Conservation (phyloP, 2,888 invertebrate genomes). For the Hyalella azteca region DNA sequence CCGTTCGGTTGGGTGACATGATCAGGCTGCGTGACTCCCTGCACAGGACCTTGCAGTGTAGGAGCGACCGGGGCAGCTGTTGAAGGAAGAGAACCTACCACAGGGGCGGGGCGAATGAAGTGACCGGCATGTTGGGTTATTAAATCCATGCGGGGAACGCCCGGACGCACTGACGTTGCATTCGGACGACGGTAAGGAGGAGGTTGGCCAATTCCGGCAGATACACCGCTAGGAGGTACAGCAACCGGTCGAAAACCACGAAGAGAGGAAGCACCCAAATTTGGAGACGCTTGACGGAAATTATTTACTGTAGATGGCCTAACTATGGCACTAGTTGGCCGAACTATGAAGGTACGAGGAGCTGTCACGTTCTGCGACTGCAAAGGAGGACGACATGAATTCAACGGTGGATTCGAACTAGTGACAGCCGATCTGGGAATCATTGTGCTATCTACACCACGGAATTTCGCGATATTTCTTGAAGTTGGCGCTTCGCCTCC, state of each 20-base stretch:
- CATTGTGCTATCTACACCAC: neutral
- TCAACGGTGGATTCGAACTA: neutral
- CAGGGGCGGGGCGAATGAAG: neutral
- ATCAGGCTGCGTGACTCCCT: slow-evolving; percentile 4
- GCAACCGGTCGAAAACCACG: slow-evolving; percentile 4
- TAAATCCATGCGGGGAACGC: neutral
- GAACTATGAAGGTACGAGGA: neutral
- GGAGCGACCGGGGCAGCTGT: neutral
- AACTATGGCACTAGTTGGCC: neutral
- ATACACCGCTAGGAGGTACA: neutral
- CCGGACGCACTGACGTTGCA: slow-evolving; percentile 3
- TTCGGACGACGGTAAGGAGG: slow-evolving; percentile 2
- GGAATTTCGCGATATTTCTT: neutral
- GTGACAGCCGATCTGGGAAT: neutral
- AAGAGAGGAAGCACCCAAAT: slow-evolving; percentile 8
- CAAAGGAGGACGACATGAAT: neutral
- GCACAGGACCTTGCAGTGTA: neutral
- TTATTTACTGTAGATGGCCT: neutral
- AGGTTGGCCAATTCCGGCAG: neutral
- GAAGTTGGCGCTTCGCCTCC: slow-evolving; percentile 4
- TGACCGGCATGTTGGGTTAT: neutral
- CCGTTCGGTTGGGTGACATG: neutral
- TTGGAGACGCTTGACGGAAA: neutral
- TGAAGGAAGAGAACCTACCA: neutral
- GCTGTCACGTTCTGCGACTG: neutral